Evolutionary conservation across 2,888 invertebrate species (phyloP), one percentile per base, ranked within the genome.

Genomic region (Stomorhina lunata): DNA sequence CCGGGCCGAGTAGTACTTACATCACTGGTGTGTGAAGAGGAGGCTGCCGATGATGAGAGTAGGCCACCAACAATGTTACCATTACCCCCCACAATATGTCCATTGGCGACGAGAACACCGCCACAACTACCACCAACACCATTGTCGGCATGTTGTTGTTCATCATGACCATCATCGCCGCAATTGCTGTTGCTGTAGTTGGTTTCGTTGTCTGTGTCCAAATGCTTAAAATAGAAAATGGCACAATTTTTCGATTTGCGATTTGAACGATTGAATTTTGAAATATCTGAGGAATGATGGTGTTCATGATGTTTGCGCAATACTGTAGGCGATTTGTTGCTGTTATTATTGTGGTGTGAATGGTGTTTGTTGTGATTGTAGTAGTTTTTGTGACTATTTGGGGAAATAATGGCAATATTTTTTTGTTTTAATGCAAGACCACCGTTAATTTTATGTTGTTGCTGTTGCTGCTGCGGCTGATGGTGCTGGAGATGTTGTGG

Each of bases 191-290:
- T 88, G 73, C 88, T 87, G 89, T 93, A 92, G 87, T 95, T 89
- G 50, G 90, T 89, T 89, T 96, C 96, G 10, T 96, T 95, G 90
- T 97, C 97, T 12, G 96, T 97, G 90, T 97, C 97, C 90, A 94
- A 93, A 90, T 97, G 97, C 90, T 94, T 95, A 91, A 96, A 96
- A 92, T 97, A 96, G 91, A 95, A 96, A 82, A 95, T 96, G 85
- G 95, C 97, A 89, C 94, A 93, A 90, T 96, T 96, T 90, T 95
- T 95, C 17, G 96, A 95, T 90, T 94, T 95, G 85, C 95, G 92
- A 90, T 95, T 95, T 9, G 96, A 94, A 86, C 95, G 93, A 88
- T 94, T 94, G 88, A 93, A 94, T 89, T 93, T 93, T 43, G 94
- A 93, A 40, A 92, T 92, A 90, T 94, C 92, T 50, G 92, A 91